Conservation (phyloP, 2,888 invertebrate genomes). For the Opisthograptis luteolata region DNA sequence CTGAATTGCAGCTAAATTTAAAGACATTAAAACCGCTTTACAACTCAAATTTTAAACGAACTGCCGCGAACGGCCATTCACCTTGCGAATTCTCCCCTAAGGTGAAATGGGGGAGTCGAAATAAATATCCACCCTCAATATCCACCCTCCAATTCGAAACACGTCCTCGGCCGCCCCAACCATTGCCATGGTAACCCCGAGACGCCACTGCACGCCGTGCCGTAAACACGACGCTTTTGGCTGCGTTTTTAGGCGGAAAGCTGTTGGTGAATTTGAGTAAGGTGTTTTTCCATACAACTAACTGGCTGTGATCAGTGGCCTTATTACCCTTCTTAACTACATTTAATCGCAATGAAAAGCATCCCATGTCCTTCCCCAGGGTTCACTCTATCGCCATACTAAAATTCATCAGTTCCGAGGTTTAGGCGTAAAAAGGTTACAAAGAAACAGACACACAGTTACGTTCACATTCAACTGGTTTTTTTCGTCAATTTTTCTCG, state of each 20-base stretch:
- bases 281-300: no score
- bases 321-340: no score
- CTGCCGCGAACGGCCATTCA: slow-evolving; percentile 73
- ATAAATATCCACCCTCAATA: slow-evolving; percentile 73
- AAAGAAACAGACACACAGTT: no score
- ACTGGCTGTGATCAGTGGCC: no score
- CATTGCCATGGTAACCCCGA: slow-evolving; percentile 64
- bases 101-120: slow-evolving; percentile 72
- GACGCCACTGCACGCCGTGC: slow-evolving; percentile 57
- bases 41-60: slow-evolving; percentile 42
- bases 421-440: no score
- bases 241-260: slow-evolving; percentile 14
- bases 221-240: slow-evolving; percentile 21
- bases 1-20: slow-evolving; percentile 51
- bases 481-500: no score
- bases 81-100: slow-evolving; percentile 78
- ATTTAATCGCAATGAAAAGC: no score
- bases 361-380: no score
- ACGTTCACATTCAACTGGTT: no score
- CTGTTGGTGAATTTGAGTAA: background rate
- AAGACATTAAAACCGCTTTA: slow-evolving; percentile 47
- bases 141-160: slow-evolving; percentile 73
- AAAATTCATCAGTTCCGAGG: no score
- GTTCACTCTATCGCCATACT: no score
- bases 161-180: slow-evolving; percentile 63